Evolutionary conservation across 2,888 invertebrate genomes (phyloP).

Genomic region (Drosophila silvestris): DNA sequence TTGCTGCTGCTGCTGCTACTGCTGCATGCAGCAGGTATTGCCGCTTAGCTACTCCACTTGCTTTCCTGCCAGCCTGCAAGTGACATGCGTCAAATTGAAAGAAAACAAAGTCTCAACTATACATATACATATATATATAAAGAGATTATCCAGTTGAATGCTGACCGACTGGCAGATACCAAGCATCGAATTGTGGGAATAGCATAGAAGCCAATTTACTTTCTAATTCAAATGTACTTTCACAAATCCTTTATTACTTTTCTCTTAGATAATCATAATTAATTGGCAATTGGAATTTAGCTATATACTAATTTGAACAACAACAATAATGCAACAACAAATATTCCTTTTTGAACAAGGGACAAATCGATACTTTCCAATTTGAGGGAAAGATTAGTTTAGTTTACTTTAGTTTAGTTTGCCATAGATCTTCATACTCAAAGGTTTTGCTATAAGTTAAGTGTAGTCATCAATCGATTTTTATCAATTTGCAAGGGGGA

Average conservation of each 20-base stretch:
- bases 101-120: conserved; percentile 40
- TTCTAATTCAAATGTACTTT: not conserved
- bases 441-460: not conserved
- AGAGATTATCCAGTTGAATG: too few species aligned
- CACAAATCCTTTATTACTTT: not conserved
- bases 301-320: not conserved
- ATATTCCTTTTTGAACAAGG: not conserved
- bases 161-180: not conserved
- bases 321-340: not conserved
- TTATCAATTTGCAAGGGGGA: not conserved
- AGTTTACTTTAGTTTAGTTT: too few species aligned
- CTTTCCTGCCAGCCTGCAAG: conserved; percentile 20
- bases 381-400: not conserved
- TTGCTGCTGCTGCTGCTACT: conserved; percentile 11
- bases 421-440: not conserved
- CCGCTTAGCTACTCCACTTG: conserved; percentile 13
- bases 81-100: conserved; percentile 63
- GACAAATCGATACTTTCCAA: not conserved
- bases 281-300: not conserved
- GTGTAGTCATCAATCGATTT: not conserved
- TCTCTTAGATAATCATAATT: not conserved
- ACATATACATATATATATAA: not conserved
- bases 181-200: not conserved
- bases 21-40: conserved; percentile 39
- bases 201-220: not conserved